phyloP scores from a whole-genome alignment of 2,888 invertebrate species.

The Drosophila eohydei region DNA sequence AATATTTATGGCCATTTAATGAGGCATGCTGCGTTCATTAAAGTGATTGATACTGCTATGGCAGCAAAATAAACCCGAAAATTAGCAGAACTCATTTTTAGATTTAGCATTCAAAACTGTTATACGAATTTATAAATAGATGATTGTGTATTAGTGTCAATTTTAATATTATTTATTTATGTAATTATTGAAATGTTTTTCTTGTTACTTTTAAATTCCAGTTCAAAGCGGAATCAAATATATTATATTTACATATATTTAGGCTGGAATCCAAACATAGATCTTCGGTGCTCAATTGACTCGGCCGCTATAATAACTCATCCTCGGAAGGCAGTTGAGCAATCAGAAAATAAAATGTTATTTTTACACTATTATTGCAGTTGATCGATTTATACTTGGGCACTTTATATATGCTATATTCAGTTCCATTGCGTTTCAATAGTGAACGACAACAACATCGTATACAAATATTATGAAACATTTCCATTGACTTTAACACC shows the following conservation, averaged over 20 bases:
- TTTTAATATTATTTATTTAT: neutral
- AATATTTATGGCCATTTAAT: constrained; percentile 65
- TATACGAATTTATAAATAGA: neutral
- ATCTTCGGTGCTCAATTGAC: neutral
- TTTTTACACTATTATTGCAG: constrained; percentile 5
- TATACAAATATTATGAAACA: constrained; percentile 53
- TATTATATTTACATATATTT: too few relatives aligned
- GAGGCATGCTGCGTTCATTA: constrained; percentile 43
- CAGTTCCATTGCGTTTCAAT: constrained; percentile 3
- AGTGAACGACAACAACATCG: constrained; percentile 14
- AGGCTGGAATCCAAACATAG: neutral
- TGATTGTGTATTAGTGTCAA: neutral
- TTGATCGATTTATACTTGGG: constrained; percentile 2
- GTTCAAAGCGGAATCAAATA: too few relatives aligned
- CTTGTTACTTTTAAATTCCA: neutral
- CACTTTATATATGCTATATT: constrained; percentile 1
- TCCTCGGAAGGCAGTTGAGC: neutral
- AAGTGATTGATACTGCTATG: constrained; percentile 55
- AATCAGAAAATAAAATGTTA: neutral
- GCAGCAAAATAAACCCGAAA: constrained; percentile 5
- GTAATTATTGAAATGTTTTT: neutral
- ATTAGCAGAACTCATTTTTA: constrained; percentile 11
- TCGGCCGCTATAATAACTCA: neutral
- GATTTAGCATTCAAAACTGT: neutral
- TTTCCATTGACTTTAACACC: constrained; percentile 52